These are phyloP conservation scores for Tuberolachnus salignus DNA, from an alignment of 2,888 invertebrate genomes.

Conservation along the genomic window DNA sequence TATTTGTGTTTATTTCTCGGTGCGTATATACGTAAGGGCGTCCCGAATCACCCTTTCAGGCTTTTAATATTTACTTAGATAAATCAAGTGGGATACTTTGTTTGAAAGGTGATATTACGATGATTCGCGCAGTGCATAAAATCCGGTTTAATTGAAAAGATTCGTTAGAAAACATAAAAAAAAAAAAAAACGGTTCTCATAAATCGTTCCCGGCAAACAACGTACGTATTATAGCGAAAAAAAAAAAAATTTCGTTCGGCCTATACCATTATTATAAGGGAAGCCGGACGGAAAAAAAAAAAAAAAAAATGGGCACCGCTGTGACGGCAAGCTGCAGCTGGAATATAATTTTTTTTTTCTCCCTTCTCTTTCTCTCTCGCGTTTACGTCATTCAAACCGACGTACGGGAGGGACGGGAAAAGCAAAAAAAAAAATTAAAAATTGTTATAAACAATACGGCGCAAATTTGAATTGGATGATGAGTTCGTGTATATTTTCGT, in stretches of 20 bases:
- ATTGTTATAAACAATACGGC: conserved; percentile 52
- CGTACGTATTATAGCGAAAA: background rate
- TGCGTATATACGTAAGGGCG: background rate
- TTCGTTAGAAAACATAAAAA: background rate
- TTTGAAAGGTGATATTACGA: conserved; percentile 3
- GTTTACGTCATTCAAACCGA: too few relatives aligned
- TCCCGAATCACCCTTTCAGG: too few relatives aligned
- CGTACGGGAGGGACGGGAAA: background rate
- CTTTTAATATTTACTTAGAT: conserved; percentile 16
- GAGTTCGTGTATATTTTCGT: conserved; percentile 29
- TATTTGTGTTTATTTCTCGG: background rate
- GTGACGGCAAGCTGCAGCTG: conserved; percentile 29
- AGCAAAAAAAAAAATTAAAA: conserved; percentile 40
- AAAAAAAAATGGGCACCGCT: background rate
- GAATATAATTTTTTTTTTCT: conserved; percentile 32
- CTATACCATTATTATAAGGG: too few relatives aligned
- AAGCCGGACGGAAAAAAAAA: background rate
- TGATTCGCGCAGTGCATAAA: background rate
- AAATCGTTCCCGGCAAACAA: background rate
- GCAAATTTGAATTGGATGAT: conserved; percentile 45
- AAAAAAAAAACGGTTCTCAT: background rate
- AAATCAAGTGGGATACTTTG: conserved; percentile 7
- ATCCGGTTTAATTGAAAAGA: conserved; percentile 46
- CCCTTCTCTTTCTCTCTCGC: too few relatives aligned
- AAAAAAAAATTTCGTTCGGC: conserved; percentile 19